Evolutionary conservation across 2,797 vertebrate genomes (phyloP), one percentile per base, ranked within the genome.

Genomic region (Enteromius viviparus): DNA sequence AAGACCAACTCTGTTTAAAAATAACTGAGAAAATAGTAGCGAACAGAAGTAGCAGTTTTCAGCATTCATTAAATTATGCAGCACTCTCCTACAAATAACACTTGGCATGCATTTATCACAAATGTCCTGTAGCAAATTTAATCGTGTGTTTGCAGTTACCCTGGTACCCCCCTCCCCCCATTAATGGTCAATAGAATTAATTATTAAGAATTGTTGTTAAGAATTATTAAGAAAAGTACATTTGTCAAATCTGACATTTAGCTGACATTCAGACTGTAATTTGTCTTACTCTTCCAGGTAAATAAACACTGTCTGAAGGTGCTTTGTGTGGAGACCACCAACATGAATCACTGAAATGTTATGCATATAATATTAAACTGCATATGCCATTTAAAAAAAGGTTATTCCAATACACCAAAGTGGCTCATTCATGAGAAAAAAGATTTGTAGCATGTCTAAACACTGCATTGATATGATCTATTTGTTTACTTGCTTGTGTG

Each of bases 51-150:
- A 76, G 72, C 64, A n/a, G 7, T 78, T 62, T 71, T 37, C 29
- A 77, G 53, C 53, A 1, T 70, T 40, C 51, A 78, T 71, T 65
- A 83, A 40, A 83, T 78, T 83, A 83, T 82, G 81, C 81, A 82
- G 68, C 74, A 40, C 53, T 71, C 75, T 70, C 42, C 65, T 49
- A 71, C 75, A 78, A 60, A 77, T 60, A 70, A 83, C 26, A 60
- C 64, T 70, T 70, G 65, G 40, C 65, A 60, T 71, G 26, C 65
- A 49, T 77, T 62, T 60, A 83, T 70, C 53, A 62, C 49, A 62
- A 71, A 78, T 49, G 40, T 83, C 66, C 75, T 49, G 65, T 78
- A 83, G 51, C 65, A 78, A 77, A 82, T 58, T 42, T 71, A 70
- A 68, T 34, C 29, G 17, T 60, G 49, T 60, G 37, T 70, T 77